Conservation (phyloP, 2,113 vertebrate species). For the Sceloporus undulatus region DNA sequence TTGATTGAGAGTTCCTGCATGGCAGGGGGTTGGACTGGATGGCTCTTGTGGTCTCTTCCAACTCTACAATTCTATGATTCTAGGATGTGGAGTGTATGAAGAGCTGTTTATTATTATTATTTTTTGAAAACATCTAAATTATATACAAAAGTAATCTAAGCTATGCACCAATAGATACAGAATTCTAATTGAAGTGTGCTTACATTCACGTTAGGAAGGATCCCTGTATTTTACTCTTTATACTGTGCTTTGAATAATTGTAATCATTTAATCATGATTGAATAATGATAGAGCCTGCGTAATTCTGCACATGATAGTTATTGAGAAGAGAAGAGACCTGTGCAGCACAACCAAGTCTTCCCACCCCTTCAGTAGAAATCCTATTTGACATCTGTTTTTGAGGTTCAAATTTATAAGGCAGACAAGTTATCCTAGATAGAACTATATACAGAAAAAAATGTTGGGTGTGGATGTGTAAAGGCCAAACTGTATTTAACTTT, state of each 20-base stretch:
- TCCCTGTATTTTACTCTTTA: neutral
- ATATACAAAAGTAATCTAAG: neutral
- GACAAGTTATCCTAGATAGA: neutral
- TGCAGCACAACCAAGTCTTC: no score
- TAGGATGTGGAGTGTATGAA: neutral
- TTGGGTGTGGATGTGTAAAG: neutral
- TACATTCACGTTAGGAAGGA: neutral
- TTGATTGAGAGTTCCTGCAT: no score
- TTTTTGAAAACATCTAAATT: neutral
- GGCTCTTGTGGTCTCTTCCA: no score
- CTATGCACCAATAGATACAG: neutral
- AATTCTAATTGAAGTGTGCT: neutral
- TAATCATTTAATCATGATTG: neutral
- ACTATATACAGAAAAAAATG: neutral
- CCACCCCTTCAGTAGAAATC: neutral
- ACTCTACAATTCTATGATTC: no score
- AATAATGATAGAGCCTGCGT: neutral
- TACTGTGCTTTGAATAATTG: neutral
- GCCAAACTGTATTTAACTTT: neutral
- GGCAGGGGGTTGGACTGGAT: no score
- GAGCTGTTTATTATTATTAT: neutral
- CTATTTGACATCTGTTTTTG: neutral
- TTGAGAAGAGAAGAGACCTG: neutral
- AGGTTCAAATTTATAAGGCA: neutral
- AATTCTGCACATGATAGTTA: neutral